phyloP scores from a whole-genome alignment of 2,888 invertebrate species.

The Melipona beecheii region DNA sequence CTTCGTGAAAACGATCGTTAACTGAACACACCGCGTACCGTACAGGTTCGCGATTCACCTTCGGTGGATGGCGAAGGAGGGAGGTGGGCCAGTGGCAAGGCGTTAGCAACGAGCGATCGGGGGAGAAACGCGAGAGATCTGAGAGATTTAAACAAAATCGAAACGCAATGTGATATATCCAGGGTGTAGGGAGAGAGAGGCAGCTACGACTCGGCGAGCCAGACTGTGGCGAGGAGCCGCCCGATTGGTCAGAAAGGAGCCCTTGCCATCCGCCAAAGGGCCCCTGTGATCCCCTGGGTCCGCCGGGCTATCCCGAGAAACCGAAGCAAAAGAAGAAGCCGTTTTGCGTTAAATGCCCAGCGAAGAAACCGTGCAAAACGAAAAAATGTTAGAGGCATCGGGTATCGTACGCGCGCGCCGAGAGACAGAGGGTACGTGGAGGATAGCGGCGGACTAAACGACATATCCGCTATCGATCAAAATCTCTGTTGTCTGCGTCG shows the following conservation, averaged over 20 bases:
- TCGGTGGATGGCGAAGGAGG: constrained; percentile 22
- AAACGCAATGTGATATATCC: constrained; percentile 40
- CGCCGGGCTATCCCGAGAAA: constrained; percentile 75
- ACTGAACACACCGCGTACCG: background rate
- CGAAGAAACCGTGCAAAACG: constrained; percentile 76
- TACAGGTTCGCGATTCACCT: background rate
- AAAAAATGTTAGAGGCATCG: constrained; percentile 67
- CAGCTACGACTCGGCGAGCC: constrained; percentile 69
- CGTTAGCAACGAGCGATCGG: constrained; percentile 13
- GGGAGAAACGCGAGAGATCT: constrained; percentile 3
- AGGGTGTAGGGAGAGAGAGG: constrained; percentile 40
- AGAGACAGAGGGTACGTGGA: constrained; percentile 79
- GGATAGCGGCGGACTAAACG: constrained; percentile 42
- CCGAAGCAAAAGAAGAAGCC: constrained; percentile 71
- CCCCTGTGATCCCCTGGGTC: constrained; percentile 72
- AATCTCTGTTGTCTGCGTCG: constrained; percentile 39
- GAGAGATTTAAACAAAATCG: background rate
- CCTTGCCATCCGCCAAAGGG: constrained; percentile 76
- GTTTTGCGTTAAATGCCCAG: constrained; percentile 78
- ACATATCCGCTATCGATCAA: constrained; percentile 21
- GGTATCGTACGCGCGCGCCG: constrained; percentile 4
- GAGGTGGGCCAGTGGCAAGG: constrained; percentile 56
- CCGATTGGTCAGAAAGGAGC: constrained; percentile 65
- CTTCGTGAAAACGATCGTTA: background rate
- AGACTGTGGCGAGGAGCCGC: constrained; percentile 73